phyloP scores from a whole-genome alignment of 1,140 invertebrate species.

The Heliconius melpomene region DNA sequence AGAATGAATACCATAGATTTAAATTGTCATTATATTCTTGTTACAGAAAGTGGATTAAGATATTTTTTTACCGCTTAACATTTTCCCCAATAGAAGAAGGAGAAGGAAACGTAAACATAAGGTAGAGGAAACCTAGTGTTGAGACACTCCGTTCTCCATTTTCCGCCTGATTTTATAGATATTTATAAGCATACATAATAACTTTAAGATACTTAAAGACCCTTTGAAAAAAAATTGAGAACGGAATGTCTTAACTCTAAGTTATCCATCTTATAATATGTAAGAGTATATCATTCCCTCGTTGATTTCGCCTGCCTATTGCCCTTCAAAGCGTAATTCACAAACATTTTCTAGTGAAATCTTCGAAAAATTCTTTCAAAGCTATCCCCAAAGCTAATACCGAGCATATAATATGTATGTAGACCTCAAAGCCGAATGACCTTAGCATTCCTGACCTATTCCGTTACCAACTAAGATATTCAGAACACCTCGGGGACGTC shows the following conservation, averaged over 20 bases:
- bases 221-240: background rate
- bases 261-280: background rate
- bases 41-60: too few relatives aligned
- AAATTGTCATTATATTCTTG: too few relatives aligned
- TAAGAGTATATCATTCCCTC: too few relatives aligned
- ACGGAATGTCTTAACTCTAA: background rate
- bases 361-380: constrained; percentile 8
- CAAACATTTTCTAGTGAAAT: background rate
- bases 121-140: too few relatives aligned
- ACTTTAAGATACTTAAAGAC: too few relatives aligned
- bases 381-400: constrained; percentile 10
- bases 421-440: constrained; percentile 13
- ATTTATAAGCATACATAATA: too few relatives aligned
- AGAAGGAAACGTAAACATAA: background rate
- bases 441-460: constrained; percentile 13
- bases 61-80: too few relatives aligned
- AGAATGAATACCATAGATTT: background rate
- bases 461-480: constrained; percentile 15
- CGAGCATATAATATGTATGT: constrained; percentile 13
- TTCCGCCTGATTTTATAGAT: too few relatives aligned
- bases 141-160: too few relatives aligned
- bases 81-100: too few relatives aligned
- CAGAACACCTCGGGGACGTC: constrained; percentile 11
- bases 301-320: background rate
- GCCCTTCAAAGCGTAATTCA: background rate